These are phyloP conservation scores for Baryphthengus martii DNA, from an alignment of 2,113 vertebrate species.

Conservation along the genomic window DNA sequence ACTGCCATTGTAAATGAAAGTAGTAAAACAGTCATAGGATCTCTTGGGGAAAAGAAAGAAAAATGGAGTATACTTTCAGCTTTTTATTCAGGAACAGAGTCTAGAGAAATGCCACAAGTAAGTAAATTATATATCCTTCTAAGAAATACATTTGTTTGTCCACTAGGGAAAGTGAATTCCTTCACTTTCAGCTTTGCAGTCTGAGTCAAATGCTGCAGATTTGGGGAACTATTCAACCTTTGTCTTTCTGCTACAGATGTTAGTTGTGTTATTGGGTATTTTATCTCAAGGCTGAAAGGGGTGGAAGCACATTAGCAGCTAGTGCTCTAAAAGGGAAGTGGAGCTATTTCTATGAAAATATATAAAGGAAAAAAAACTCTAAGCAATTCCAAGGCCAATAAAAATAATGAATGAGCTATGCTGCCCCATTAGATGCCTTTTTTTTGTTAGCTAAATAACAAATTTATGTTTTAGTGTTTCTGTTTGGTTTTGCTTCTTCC, in stretches of 20 bases:
- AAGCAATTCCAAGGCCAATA: background rate
- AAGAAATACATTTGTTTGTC: background rate
- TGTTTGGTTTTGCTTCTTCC: background rate
- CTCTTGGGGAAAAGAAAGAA: background rate
- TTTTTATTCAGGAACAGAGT: background rate
- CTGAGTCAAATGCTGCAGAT: background rate
- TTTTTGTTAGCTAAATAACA: background rate
- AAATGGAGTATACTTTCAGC: background rate
- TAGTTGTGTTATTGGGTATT: background rate
- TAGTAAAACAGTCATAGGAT: background rate
- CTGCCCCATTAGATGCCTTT: background rate
- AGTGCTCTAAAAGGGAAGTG: background rate
- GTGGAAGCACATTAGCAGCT: background rate
- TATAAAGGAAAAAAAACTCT: background rate
- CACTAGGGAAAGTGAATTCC: background rate
- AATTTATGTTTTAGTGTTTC: background rate
- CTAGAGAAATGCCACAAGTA: background rate
- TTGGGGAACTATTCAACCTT: background rate
- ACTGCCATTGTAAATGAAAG: background rate
- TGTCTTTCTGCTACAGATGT: background rate
- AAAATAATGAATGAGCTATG: slow-evolving; percentile 4
- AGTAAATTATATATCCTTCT: background rate
- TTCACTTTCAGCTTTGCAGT: background rate
- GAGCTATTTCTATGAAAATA: slow-evolving; percentile 10
- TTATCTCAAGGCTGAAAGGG: background rate